Percentiles rank a stretch among this genome's conserved stretches.
Conservation (phyloP, 2,113 vertebrate genomes). For the Leucopsar rothschildi region DNA sequence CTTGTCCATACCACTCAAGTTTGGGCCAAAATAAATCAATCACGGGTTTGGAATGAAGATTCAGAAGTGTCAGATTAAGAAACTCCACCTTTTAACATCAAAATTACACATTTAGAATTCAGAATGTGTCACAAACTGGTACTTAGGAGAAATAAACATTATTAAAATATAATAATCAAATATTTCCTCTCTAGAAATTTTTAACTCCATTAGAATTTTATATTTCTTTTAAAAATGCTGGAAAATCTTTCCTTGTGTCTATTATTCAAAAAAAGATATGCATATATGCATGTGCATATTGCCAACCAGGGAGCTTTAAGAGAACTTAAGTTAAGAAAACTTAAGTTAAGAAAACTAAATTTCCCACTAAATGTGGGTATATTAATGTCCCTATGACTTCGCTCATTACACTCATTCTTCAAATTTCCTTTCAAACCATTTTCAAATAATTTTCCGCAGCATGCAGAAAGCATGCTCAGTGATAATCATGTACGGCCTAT, state of each 20-base stretch:
- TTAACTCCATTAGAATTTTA: neutral
- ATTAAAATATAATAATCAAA: neutral
- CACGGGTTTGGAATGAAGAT: neutral
- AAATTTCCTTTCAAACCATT: neutral
- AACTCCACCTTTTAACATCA: neutral
- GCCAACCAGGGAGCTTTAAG: neutral
- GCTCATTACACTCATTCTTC: neutral
- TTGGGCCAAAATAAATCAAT: neutral
- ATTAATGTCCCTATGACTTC: neutral
- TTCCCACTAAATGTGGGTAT: neutral
- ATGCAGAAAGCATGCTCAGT: fast-evolving
- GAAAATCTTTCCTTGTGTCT: neutral
- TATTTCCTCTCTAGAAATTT: neutral
- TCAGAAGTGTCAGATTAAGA: neutral
- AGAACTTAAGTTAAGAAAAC: neutral
- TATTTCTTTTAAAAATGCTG: neutral
- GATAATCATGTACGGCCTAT: neutral
- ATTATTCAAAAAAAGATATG: neutral
- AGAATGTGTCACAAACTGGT: neutral
- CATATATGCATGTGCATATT: neutral
- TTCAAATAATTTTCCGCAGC: neutral
- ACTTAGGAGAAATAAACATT: neutral
- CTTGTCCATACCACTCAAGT: neutral
- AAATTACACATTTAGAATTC: neutral
- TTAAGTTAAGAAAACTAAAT: neutral